Evolutionary conservation across 2,113 vertebrate species (phyloP).

Genomic region (Buteo buteo): DNA sequence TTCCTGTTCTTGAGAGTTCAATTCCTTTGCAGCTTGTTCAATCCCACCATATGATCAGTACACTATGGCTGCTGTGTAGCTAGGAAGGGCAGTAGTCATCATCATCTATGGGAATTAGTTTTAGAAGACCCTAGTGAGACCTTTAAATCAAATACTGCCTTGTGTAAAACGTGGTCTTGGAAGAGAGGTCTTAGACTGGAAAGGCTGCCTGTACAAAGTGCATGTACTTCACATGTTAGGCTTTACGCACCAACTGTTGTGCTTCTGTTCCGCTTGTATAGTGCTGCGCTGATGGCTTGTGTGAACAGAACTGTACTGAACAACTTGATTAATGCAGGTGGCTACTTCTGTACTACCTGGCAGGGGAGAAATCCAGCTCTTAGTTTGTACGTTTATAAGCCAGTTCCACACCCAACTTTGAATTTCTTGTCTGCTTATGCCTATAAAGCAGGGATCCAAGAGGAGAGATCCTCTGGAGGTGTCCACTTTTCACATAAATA

Average conservation of each 20-base stretch:
- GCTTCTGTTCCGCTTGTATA: rapidly evolving
- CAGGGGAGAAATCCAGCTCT: background rate
- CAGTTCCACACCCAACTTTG: background rate
- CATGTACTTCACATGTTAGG: background rate
- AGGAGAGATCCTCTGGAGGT: background rate
- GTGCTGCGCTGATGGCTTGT: background rate
- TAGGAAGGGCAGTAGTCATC: background rate
- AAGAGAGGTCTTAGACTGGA: background rate
- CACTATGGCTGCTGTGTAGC: background rate
- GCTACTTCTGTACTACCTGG: background rate
- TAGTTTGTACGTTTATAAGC: background rate
- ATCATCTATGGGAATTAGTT: background rate
- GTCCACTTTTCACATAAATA: background rate
- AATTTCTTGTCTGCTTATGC: background rate
- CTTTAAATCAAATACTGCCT: background rate
- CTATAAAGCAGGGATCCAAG: background rate
- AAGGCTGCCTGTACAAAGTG: background rate
- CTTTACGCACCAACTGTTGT: rapidly evolving
- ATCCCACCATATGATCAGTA: background rate
- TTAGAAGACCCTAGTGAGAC: background rate
- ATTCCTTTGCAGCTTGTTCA: background rate
- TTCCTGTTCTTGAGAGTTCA: background rate
- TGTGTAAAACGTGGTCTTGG: background rate
- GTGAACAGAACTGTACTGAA: background rate
- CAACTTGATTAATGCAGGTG: background rate